These are phyloP conservation scores for Ptyas mucosa DNA, from an alignment of 2,113 vertebrate genomes.

Conservation along the genomic window DNA sequence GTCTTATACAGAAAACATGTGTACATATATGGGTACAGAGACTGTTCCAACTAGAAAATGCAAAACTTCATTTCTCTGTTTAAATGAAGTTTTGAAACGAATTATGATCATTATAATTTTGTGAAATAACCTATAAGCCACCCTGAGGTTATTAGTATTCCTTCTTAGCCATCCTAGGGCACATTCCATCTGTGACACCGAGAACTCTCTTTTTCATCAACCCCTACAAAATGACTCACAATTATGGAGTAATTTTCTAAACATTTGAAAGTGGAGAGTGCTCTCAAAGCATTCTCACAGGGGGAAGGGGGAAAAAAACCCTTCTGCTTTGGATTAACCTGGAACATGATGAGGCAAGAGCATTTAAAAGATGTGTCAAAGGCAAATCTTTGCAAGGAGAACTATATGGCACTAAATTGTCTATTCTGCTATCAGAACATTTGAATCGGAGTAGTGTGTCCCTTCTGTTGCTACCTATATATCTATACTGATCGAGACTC, in stretches of 20 bases:
- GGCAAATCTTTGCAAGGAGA: background rate
- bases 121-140: background rate
- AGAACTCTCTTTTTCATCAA: background rate
- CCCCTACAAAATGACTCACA: background rate
- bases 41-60: background rate
- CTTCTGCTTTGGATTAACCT: background rate
- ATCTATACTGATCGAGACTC: background rate
- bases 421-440: background rate
- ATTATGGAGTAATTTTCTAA: conserved; percentile 5
- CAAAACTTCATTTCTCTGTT: background rate
- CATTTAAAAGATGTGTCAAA: background rate
- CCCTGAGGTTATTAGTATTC: conserved; percentile 10
- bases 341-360: background rate
- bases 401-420: background rate
- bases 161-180: background rate
- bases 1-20: background rate
- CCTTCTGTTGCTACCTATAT: background rate
- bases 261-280: background rate
- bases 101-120: background rate
- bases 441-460: background rate
- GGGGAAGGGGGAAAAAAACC: background rate
- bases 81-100: background rate
- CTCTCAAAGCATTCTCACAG: background rate
- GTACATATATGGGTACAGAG: background rate
- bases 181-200: background rate